Evolutionary conservation across 2,797 vertebrate genomes (phyloP), one percentile per base, ranked within the genome.

Genomic region (Acrossocheilus fasciatus): DNA sequence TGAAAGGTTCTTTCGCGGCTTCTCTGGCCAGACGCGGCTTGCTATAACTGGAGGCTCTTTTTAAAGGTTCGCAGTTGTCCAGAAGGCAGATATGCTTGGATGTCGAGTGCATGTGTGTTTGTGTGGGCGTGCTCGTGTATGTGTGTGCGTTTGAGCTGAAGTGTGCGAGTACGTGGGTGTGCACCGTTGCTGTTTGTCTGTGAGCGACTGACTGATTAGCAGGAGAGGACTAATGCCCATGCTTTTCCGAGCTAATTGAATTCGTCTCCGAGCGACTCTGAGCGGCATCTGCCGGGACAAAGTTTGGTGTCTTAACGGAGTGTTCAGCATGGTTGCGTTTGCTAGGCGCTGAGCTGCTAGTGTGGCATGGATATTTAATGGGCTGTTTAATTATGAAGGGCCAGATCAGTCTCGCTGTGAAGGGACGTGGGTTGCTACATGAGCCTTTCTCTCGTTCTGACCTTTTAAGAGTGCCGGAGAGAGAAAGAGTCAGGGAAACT

Each of bases 301-400:
- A 73, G 62, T 87, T 84, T 77, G 83, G 47, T 59, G 36, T 54
- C 6, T 43, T 57, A 23, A 8, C 7, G 4, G 15, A 34, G 36
- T 77, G 57, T 64, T 85, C 15, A 11, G 39, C 64, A 50, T 70
- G 74, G 75, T 82, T 72, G 30, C 2, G 14, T 82, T 72, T 72
- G 83, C 68, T 73, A 57, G 68, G 50, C 41, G 64, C 52, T 30
- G 76, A 66, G 82, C 87, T 30, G 57, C 75, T 66, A 54, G 34
- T 9, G 39, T 79, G 50, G 66, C 84, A 80, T 87, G 85, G 30
- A 87, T 88, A 90, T 89, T 88, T 85, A 88, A 91, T 88, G 70
- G 64, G 9, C 82, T 88, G 62, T 86, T 90, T 89, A 90, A 91
- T 91, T 89, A 91, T 88, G 79, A 83, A 91, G 78, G 75, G 66